A percentile compares a stretch with the other conserved stretches of the same genome.
Conservation (phyloP, 1,140 invertebrate species). For the Luehdorfia chinensis region DNA sequence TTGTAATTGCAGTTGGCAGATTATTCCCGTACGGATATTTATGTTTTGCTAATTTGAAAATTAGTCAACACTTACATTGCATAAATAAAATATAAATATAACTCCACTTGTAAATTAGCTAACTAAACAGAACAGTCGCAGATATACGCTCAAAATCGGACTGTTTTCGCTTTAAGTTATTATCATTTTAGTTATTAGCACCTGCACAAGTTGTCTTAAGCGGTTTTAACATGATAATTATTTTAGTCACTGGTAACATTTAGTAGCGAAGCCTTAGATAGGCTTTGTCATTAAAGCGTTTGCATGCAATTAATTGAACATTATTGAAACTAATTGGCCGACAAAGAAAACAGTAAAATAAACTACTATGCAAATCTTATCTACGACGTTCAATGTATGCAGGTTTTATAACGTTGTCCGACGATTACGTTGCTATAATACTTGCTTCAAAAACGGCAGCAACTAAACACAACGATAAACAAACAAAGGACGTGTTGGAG, state of each 20-base stretch:
- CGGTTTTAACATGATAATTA: background rate
- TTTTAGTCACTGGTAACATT: background rate
- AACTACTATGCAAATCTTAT: constrained; percentile 13
- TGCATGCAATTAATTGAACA: background rate
- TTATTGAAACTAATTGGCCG: constrained; percentile 3
- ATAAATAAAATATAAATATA: no score
- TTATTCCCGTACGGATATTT: no score
- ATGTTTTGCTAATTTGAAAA: no score
- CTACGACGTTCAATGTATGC: background rate
- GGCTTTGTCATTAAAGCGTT: background rate
- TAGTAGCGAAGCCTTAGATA: background rate
- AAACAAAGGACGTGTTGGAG: constrained; percentile 26
- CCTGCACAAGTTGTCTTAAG: background rate
- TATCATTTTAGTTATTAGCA: background rate
- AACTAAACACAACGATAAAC: constrained; percentile 20
- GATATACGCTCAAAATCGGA: no score
- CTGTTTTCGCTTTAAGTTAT: no score
- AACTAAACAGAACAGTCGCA: no score
- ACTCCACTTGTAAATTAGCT: no score
- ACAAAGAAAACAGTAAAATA: background rate
- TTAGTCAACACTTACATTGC: no score
- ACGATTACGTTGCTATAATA: no score
- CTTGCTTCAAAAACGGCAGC: constrained; percentile 2
- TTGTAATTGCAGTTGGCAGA: no score
- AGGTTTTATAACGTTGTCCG: background rate